Base-by-base conservation (phyloP, 1,140 invertebrate species). In the Drosophila sp. region DNA sequence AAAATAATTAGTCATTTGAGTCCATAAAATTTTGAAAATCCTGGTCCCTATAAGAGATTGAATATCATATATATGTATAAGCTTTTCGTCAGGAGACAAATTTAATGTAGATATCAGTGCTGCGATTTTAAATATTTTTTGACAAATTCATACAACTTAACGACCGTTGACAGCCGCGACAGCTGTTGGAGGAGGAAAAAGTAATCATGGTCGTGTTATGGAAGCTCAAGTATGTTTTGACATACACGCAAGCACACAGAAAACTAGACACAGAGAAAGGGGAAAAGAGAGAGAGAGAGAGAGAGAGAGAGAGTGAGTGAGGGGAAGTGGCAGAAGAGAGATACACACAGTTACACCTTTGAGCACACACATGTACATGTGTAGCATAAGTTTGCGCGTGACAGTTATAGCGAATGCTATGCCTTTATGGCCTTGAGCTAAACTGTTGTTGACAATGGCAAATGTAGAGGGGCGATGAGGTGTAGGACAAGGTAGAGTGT, bases 191-290 rank as follows among this genome's bases (percentile, higher is more conserved):
- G 51, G 34, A 45, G 32, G 36, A 41, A 74, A 38, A 87, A 79
- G 82, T 83, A 87, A 89, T 87, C 82, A 89, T 86, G 82, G 83
- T 61, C 67, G 72, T 86, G 82, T 86, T 82, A 86, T 86, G 82
- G 78, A 87, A 82, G 83, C 82, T 82, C 83, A 72, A 87, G 76
- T 87, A 78, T 86, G 71, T 87, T 78, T 87, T 87, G 82, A 87
- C 82, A 87, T 64, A 72, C 75, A 65, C 61, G 69, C 57, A 69
- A 67, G 56, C 46, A 64, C 59, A 64, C 54, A 48, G 41, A 63
- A 27, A 36, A 36, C 65, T 57, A 70, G 45, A 45, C 56, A 41
- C 36, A 72, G 21, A 59, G 45, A 67, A 2, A 34, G 4, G 36
- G 29, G 65, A 32, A 59, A 45, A 67, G 2, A 18, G 25, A 58